These are phyloP conservation scores for Colletes collaris DNA, from an alignment of 2,888 invertebrate genomes.

Conservation along the genomic window DNA sequence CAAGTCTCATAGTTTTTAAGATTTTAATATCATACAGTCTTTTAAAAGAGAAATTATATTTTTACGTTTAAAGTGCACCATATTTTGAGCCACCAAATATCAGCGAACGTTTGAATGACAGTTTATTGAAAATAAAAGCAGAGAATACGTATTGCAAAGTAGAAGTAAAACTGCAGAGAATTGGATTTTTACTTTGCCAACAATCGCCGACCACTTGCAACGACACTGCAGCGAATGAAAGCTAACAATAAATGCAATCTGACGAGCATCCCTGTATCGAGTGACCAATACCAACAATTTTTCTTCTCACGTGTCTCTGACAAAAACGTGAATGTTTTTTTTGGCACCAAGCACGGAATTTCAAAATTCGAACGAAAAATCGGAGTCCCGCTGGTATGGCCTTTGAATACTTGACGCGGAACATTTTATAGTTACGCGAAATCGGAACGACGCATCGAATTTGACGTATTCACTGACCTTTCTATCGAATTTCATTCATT, in stretches of 20 bases:
- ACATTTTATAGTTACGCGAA: conserved; percentile 39
- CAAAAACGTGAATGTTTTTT: conserved; percentile 16
- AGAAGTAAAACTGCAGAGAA: conserved; percentile 2
- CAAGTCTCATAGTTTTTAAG: too few relatives aligned
- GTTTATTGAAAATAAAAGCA: background rate
- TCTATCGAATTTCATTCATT: conserved; percentile 46
- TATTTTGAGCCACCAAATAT: too few relatives aligned
- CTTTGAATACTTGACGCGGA: conserved; percentile 38
- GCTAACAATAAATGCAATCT: conserved; percentile 35
- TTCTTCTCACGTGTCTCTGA: conserved; percentile 3
- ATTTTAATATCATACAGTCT: too few relatives aligned
- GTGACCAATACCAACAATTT: conserved; percentile 14
- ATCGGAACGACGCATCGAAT: conserved; percentile 32
- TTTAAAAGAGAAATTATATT: too few relatives aligned
- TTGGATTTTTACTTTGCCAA: conserved; percentile 17
- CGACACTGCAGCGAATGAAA: conserved; percentile 15
- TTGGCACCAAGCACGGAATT: background rate
- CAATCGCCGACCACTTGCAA: conserved; percentile 22
- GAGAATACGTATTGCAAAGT: background rate
- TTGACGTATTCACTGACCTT: conserved; percentile 48
- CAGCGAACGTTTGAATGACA: background rate
- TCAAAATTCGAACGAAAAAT: conserved; percentile 34
- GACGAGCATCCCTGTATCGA: conserved; percentile 24
- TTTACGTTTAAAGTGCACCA: too few relatives aligned
- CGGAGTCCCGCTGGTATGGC: conserved; percentile 5